A percentile compares a stretch with the other conserved stretches of the same genome.
Conservation (phyloP, 2,888 invertebrate species). For the Rhodophaea formosa region DNA sequence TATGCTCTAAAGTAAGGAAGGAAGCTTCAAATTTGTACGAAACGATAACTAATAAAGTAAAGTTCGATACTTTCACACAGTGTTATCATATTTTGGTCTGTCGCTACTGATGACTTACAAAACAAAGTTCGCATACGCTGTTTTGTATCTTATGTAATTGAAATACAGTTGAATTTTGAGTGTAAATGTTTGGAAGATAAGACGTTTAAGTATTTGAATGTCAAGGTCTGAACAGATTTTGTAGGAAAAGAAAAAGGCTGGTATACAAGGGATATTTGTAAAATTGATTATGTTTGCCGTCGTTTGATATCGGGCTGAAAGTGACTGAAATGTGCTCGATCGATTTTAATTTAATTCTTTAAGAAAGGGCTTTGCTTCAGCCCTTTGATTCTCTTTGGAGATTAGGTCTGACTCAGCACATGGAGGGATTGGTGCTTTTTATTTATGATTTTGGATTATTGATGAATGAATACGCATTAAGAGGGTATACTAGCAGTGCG, state of each 20-base stretch:
- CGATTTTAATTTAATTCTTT: conserved; percentile 72
- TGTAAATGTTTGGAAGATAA: conserved; percentile 20
- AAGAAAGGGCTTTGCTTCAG: conserved; percentile 43
- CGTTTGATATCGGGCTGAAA: conserved; percentile 60
- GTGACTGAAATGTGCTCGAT: conserved; percentile 54
- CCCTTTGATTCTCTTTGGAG: conserved; percentile 54
- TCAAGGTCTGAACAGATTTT: conserved; percentile 59
- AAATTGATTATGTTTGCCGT: conserved; percentile 78
- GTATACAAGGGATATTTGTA: conserved; percentile 63
- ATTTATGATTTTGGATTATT: conserved; percentile 20
- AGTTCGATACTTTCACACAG: conserved; percentile 71
- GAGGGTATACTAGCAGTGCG: too few species aligned
- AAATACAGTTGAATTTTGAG: conserved; percentile 23
- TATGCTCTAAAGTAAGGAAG: not conserved
- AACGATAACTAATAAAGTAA: conserved; percentile 57
- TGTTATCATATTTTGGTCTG: conserved; percentile 61
- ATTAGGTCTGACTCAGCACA: conserved; percentile 57
- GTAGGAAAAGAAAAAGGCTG: conserved; percentile 60
- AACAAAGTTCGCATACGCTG: conserved; percentile 8
- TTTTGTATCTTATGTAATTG: not conserved
- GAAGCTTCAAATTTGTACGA: conserved; percentile 28
- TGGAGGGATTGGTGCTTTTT: conserved; percentile 40
- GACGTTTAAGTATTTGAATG: conserved; percentile 20
- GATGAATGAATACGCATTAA: not conserved
- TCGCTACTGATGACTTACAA: conserved; percentile 7